Evolutionary conservation across 1,140 invertebrate species (phyloP), one percentile per base, ranked within the genome.

Genomic region (Drosophila miranda): DNA sequence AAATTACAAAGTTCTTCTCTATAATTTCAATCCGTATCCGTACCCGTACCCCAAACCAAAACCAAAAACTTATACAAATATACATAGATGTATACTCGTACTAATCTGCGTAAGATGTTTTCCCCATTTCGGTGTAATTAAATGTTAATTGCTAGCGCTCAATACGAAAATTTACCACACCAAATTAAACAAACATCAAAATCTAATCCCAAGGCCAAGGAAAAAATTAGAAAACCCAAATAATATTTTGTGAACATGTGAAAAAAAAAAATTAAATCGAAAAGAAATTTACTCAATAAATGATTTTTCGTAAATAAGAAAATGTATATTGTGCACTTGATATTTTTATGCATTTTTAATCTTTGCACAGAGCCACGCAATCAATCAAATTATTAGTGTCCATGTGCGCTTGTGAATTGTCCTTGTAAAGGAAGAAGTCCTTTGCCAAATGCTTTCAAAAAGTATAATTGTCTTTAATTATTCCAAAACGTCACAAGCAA

Each of bases 231-330:
- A 78, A 58, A 78, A 75, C 16, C 46, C 46, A 45, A 74, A 64
- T 70, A 74, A 69, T 75, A 68, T 84, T 84, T 86, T 84, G 80
- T 84, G 81, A 86, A 79, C 68, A 84, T 84, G 80, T 84, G 67
- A 73, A 86, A 78, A 83, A 78, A 83, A 38, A 34, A 38, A 38
- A 38, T 77, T 19, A 76, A 72, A 84, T 67, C 72, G 81, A 86
- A 80, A 84, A 66, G 57, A 86, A 84, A 80, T 86, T 84, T 86
- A 84, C 81, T 86, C 81, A 84, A 84, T 84, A 84, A 84, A 84
- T 86, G 80, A 86, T 80, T 86, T 84, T 84, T 84, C 81, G 81
- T 86, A 84, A 63, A 83, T 75, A 54, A 46, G 11, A 62, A 11
- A 38, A 30, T 30, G 28, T 8, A 7, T 30, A 30, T 7, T 30